Conservation (phyloP, 2,797 vertebrate species). For the Hydrolagus colliei region DNA sequence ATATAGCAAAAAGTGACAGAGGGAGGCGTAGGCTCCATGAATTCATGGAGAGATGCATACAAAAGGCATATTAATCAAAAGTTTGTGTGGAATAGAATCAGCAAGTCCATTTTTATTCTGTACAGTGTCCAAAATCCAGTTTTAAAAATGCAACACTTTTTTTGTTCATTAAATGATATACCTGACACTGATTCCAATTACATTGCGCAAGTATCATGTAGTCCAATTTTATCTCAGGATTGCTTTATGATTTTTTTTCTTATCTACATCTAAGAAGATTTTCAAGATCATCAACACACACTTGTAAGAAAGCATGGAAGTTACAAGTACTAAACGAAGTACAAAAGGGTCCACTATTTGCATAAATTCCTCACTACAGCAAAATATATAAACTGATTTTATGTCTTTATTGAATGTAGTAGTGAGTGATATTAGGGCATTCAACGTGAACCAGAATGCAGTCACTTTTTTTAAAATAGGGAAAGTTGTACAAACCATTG, state of each 20-base stretch:
- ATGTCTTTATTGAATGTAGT: constrained; percentile 36
- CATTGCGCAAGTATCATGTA: background rate
- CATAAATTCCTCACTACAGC: no score
- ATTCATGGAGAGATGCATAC: background rate
- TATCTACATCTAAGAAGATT: background rate
- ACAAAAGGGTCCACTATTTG: no score
- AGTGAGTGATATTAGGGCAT: constrained; percentile 23
- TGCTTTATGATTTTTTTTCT: background rate
- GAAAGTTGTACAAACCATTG: no score
- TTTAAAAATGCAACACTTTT: background rate
- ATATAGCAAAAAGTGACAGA: background rate
- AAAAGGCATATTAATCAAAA: background rate
- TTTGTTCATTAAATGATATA: background rate
- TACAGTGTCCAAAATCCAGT: background rate
- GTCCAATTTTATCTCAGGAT: background rate
- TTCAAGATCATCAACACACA: background rate
- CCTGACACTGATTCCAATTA: background rate
- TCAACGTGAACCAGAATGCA: no score
- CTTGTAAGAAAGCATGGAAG: background rate
- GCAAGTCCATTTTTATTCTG: no score
- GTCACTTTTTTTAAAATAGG: no score
- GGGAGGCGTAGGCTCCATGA: background rate
- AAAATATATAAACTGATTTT: background rate
- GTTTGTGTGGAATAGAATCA: no score
- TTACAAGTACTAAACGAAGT: no score